Evolutionary conservation across 2,888 invertebrate species (phyloP).

Genomic region (Gastrophysa polygoni): DNA sequence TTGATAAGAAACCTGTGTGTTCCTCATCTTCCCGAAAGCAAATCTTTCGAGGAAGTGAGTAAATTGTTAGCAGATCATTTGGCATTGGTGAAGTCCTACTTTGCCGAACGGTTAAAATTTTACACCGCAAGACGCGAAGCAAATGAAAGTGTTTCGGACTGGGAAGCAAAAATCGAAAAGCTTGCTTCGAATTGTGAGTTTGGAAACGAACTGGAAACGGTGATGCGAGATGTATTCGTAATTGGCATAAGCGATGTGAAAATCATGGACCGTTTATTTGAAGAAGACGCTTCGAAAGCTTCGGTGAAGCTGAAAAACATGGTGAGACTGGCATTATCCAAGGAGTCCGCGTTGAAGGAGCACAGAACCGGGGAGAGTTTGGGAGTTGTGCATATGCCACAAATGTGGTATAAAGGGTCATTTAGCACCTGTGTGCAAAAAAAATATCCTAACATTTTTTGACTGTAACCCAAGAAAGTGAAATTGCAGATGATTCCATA

Average conservation of each 20-base stretch:
- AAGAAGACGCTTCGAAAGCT: slow-evolving; percentile 20
- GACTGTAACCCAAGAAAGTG: neutral
- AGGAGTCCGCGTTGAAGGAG: slow-evolving; percentile 21
- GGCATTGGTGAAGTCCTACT: too few relatives aligned
- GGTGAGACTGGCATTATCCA: slow-evolving; percentile 17
- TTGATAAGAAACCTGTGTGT: too few relatives aligned
- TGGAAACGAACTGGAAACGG: slow-evolving; percentile 19
- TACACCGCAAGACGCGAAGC: too few relatives aligned
- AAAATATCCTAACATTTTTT: neutral
- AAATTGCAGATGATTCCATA: neutral
- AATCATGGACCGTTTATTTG: slow-evolving; percentile 24
- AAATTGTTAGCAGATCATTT: slow-evolving; percentile 19
- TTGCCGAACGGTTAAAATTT: too few relatives aligned
- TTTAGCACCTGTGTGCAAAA: neutral
- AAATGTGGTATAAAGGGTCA: slow-evolving; percentile 1
- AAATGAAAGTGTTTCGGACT: too few relatives aligned
- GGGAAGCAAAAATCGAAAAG: slow-evolving; percentile 27
- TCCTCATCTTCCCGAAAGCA: neutral
- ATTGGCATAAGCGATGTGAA: slow-evolving; percentile 23
- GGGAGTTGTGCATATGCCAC: slow-evolving; percentile 4
- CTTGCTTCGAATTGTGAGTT: slow-evolving; percentile 27
- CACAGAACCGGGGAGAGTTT: slow-evolving; percentile 9
- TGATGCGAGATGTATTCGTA: slow-evolving; percentile 25
- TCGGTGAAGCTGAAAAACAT: neutral
- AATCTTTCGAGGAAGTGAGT: slow-evolving; percentile 5